A percentile compares a stretch with the other conserved stretches of the same genome.
Evolutionary conservation across 2,888 invertebrate species (phyloP).

Genomic region (Glaucopsyche alexis): DNA sequence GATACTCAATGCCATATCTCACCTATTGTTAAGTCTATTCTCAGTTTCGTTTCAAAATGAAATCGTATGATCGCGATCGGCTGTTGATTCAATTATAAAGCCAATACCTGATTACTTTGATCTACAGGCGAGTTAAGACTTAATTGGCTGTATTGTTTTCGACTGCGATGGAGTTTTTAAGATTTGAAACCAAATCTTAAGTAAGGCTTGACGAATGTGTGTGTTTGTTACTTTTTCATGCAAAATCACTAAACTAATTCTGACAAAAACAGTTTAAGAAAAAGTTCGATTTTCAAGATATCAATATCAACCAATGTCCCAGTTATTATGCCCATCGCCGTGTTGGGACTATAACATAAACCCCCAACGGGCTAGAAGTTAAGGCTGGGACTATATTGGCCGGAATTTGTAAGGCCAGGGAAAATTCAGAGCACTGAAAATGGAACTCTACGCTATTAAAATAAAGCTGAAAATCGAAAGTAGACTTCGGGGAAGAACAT

Average conservation of each 20-base stretch:
- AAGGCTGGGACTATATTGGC: not conserved
- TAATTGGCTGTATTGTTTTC: slow-evolving; percentile 14
- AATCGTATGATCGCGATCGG: slow-evolving; percentile 21
- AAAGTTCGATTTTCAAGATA: not conserved
- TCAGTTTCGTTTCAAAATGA: slow-evolving; percentile 8
- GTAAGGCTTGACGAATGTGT: too few species aligned
- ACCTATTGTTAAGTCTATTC: not conserved
- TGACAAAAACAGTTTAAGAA: not conserved
- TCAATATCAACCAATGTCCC: not conserved
- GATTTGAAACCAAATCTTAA: not conserved
- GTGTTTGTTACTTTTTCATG: too few species aligned
- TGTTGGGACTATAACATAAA: not conserved
- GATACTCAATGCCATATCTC: too few species aligned
- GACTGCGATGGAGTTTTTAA: not conserved
- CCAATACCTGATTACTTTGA: slow-evolving; percentile 23
- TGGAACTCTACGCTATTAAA: too few species aligned
- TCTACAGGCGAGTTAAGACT: slow-evolving; percentile 16
- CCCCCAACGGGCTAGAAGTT: not conserved
- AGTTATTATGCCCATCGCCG: not conserved
- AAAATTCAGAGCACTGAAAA: too few species aligned
- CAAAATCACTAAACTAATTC: too few species aligned
- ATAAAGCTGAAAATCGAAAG: too few species aligned
- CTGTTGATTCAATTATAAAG: slow-evolving; percentile 23
- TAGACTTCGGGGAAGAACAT: too few species aligned
- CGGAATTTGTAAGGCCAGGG: too few species aligned